Base-by-base conservation (phyloP, 2,888 invertebrate species). In the Torymus auratus region DNA sequence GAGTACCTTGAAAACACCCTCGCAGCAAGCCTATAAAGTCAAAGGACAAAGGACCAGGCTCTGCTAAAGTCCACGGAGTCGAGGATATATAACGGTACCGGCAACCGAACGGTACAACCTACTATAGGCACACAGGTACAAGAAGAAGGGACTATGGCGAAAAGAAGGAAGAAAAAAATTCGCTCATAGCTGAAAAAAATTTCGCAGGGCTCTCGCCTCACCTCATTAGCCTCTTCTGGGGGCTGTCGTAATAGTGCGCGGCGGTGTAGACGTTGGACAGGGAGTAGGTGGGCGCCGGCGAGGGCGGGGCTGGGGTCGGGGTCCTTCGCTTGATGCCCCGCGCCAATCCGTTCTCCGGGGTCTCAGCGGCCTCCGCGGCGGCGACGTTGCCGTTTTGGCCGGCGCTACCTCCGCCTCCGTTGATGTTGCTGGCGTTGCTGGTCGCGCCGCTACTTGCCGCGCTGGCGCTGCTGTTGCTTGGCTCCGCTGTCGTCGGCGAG, bases 291-390 rank as follows among this genome's bases (percentile, higher is more conserved):
- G 88, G 84, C 5, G 88, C 87, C 70, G 90, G 88, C 68, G 90
- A 89, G 68, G 86, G 87, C 17, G 86, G 87, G 12, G 86, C 87
- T 17, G 89, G 88, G 68, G 90, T 90, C 61, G 87, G 88, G 69
- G 89, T 68, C 61, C 85, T n/a, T 76, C 82, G 55, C 58, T 82
- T 82, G 65, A 80, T 62, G 70, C 71, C 71, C 67, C 80, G 28
- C 0, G 65, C 72, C 17, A 80, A 14, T 12, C 84, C 81, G 82
- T 82, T 85, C 83, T 86, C 84, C 17, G 88, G 85, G 71, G 87
- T 84, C 60, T 88, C 87, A 65, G 85, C 85, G 56, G 85, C 78
- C 89, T 94, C 92, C 86, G 93, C 92, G 86, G 93, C 91, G 85
- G 93, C 92, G 86, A 93, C 91, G 60, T 84, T 84, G 67, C 83